These are phyloP conservation scores for Holothuria leucospilota DNA, from an alignment of 53 echinoderm and acorn worm genomes.

Conservation along the genomic window DNA sequence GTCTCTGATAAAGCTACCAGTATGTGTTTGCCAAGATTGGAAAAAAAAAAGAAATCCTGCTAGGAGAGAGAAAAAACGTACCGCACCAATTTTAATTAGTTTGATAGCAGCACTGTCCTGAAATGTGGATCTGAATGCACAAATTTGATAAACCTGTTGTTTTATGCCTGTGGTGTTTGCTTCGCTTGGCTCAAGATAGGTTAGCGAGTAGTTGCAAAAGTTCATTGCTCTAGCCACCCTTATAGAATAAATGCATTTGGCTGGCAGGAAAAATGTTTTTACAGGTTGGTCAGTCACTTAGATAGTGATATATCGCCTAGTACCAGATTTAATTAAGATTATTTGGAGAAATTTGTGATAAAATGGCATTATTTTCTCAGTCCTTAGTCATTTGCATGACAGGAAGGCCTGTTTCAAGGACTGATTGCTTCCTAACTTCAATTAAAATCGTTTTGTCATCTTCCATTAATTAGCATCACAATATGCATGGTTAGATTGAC, in stretches of 20 bases:
- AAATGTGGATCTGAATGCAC: conserved; percentile 19
- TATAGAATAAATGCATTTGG: conserved; percentile 11
- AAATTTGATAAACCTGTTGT: conserved; percentile 48
- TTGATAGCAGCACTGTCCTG: not conserved
- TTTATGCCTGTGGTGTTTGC: conserved; percentile 41
- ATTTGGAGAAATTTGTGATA: not conserved
- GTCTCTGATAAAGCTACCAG: conserved; percentile 17
- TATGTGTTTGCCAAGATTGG: not conserved
- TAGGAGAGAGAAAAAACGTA: not conserved
- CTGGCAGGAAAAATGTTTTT: conserved; percentile 13
- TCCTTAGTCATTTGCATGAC: too few relatives aligned
- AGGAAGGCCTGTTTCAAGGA: too few relatives aligned
- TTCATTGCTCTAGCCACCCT: not conserved
- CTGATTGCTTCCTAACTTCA: too few relatives aligned
- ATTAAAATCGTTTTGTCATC: too few relatives aligned
- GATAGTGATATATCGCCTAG: not conserved
- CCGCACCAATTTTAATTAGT: conserved; percentile 13
- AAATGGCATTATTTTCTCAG: not conserved
- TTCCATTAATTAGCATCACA: too few relatives aligned
- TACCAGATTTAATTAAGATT: conserved; percentile 7
- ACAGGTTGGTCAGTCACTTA: conserved; percentile 29
- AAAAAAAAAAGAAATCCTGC: conserved; percentile 1
- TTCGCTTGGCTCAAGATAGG: conserved; percentile 12
- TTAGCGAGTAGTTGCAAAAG: not conserved
- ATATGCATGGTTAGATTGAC: too few relatives aligned